Base-by-base conservation (phyloP, 2,113 vertebrate species). In the Podarcis muralis region DNA sequence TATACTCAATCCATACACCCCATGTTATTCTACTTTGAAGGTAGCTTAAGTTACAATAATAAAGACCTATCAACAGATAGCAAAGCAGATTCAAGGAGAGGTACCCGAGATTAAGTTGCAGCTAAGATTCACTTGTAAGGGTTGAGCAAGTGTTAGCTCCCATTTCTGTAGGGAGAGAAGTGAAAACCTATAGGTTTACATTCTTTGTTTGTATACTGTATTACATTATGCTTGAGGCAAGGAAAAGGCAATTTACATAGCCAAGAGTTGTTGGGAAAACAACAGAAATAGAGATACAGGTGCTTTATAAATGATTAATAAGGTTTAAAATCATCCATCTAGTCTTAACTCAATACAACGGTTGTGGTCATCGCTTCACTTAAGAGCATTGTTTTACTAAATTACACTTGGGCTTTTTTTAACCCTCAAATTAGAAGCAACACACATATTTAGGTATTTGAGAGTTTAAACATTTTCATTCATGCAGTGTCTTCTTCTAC, bases 351-450 rank as follows among this genome's bases (percentile, higher is more conserved):
- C 91, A 90, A 11, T 40, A 78, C 53, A 37, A 91, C 35, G 40
- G 62, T 72, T 22, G 32, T 90, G 65, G 71, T 40, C 89, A 87
- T 15, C 77, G 84, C 25, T 48, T 92, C 37, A 82, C 18, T 32
- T 7, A 1, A 20, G 43, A 91, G 68, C 80, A 86, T 37, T 81
- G 12, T 81, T 93, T 85, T 83, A 65, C 43, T 87, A 57, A 96
- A 78, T 86, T 77, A 66, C 83, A 90, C 59, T 94, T 93, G 92
- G 89, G 77, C n/a, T 15, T 76, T 88, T 88, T 91, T 84, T 12
- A 79, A 80, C 77, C 89, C 74, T 93, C 77, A 85, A 89, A 92
- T 88, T 91, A 93, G 25, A 91, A 93, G 25, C 62, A 69, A 84
- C 90, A 85, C 84, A 88, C 87, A 83, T 89, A 79, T 91, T 86